Conservation (phyloP, 2,888 invertebrate genomes). For the Papilio protenor region DNA sequence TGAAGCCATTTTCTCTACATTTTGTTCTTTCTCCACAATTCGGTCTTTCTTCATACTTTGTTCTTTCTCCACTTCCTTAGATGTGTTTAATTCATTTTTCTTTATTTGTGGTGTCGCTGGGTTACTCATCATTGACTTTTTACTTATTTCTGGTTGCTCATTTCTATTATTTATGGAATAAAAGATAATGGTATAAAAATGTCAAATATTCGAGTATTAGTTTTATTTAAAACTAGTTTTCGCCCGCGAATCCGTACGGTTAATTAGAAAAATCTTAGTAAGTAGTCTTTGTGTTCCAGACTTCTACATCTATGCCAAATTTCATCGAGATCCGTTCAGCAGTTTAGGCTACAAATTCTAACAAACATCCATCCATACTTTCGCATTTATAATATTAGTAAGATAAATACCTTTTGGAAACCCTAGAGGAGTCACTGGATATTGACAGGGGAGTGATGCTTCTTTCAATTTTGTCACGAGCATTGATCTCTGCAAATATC, state of each 20-base stretch:
- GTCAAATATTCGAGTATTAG: too few relatives aligned
- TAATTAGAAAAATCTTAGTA: too few relatives aligned
- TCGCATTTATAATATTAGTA: too few relatives aligned
- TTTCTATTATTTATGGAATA: conserved; percentile 13
- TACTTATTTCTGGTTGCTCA: conserved; percentile 23
- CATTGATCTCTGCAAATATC: conserved; percentile 74
- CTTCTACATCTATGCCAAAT: too few relatives aligned
- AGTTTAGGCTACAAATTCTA: too few relatives aligned
- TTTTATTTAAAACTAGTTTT: too few relatives aligned
- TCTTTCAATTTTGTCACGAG: conserved; percentile 54
- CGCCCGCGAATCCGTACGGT: too few relatives aligned
- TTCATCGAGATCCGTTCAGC: too few relatives aligned
- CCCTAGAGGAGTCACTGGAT: conserved; percentile 48
- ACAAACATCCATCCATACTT: too few relatives aligned
- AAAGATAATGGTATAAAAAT: background rate
- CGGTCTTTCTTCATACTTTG: too few relatives aligned
- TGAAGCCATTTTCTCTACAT: conserved; percentile 13
- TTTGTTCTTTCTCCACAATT: conserved; percentile 9
- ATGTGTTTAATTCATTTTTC: background rate
- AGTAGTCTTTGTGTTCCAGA: too few relatives aligned
- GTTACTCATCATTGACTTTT: background rate
- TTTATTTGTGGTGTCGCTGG: conserved; percentile 11
- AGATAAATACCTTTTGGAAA: conserved; percentile 61
- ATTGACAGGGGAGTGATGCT: conserved; percentile 23
- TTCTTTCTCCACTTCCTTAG: conserved; percentile 6